phyloP scores from a whole-genome alignment of 2,113 vertebrate genomes.

The Aegithalos caudatus region DNA sequence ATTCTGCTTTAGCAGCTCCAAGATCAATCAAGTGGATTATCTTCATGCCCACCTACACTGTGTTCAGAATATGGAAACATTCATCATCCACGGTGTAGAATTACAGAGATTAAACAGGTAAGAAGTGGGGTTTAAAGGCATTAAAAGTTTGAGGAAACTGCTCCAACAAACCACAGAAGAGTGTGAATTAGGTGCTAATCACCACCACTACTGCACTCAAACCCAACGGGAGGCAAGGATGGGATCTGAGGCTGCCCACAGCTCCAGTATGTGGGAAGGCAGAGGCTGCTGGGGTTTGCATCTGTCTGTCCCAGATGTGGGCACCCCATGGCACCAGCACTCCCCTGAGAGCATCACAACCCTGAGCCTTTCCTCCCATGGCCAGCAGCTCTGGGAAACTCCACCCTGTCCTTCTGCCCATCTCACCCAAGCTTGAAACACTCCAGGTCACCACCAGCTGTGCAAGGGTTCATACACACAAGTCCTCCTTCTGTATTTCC shows the following conservation, averaged over 20 bases:
- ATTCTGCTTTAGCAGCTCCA: not conserved
- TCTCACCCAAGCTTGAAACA: not conserved
- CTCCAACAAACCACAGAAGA: not conserved
- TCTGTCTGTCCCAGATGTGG: not conserved
- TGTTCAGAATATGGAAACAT: not conserved
- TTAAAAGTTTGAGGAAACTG: not conserved
- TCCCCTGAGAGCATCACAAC: accelerated
- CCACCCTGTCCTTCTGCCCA: not conserved
- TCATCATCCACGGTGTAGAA: not conserved
- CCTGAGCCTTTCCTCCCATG: not conserved
- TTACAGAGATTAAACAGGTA: not conserved
- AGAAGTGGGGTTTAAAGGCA: not conserved
- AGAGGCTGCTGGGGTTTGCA: not conserved
- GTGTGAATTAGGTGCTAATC: not conserved
- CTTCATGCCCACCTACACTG: not conserved
- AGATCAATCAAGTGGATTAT: not conserved
- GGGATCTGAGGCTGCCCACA: not conserved
- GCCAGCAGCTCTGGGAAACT: not conserved
- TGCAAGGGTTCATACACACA: not conserved
- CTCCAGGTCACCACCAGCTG: not conserved
- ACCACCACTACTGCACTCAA: not conserved
- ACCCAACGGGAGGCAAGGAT: not conserved
- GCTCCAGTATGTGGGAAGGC: not conserved
- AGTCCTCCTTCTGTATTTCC: not conserved
- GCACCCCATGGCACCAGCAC: not conserved